Evolutionary conservation across 2,113 vertebrate genomes (phyloP).

Genomic region (Hyla sarda): DNA sequence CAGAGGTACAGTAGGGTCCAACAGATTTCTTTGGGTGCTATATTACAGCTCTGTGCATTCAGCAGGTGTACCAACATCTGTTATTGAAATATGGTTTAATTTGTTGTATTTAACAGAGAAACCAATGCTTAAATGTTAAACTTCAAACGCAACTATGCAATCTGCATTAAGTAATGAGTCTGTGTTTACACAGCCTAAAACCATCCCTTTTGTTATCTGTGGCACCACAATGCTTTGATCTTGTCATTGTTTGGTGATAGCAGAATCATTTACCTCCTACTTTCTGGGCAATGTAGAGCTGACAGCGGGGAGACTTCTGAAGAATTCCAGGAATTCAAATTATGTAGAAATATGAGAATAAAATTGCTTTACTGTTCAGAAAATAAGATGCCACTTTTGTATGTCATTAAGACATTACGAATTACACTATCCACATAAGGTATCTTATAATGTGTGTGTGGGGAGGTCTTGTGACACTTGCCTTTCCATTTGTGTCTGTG

Average conservation of each 20-base stretch:
- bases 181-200: constrained; percentile 12
- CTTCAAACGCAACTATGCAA: not conserved
- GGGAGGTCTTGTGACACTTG: no score
- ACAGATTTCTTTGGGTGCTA: no score
- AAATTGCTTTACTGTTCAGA: not conserved
- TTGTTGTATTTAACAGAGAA: not conserved
- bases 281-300: constrained; percentile 29
- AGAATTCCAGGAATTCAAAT: constrained; percentile 28
- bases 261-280: constrained; percentile 26
- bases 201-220: constrained; percentile 21
- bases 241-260: constrained; percentile 48
- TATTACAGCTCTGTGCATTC: no score
- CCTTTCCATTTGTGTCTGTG: no score
- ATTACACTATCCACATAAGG: not conserved
- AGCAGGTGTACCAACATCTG: no score
- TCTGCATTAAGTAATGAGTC: not conserved
- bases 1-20: no score
- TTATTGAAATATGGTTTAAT: no score
- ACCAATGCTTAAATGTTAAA: not conserved
- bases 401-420: not conserved
- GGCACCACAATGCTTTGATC: constrained; percentile 52
- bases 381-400: not conserved
- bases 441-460: no score
- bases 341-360: constrained; percentile 37
- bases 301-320: constrained; percentile 31